Base-by-base conservation (phyloP, 2,797 vertebrate genomes). In the Semaprochilodus insignis region DNA sequence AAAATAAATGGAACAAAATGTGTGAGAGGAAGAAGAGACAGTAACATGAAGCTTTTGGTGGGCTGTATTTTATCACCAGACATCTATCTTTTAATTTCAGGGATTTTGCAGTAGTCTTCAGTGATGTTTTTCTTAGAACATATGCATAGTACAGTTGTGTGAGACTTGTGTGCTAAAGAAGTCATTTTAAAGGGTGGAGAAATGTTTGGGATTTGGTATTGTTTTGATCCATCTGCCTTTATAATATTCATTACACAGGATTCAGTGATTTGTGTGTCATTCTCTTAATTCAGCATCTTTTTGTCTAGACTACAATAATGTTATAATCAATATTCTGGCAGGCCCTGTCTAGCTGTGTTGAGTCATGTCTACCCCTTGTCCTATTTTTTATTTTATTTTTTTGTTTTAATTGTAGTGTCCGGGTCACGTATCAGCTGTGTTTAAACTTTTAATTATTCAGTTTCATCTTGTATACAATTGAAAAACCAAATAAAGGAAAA, bases 401-500 rank as follows among this genome's bases (percentile, higher is more conserved):
- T 76, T 84, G 88, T 91, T 92, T 89, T 62, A 89, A 87, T 88
- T 90, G 84, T 89, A 91, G 90, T 90, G 85, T 91, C 86, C 87
- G 83, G 88, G 87, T 92, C 89, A 88, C 89, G 88, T 88, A 91
- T 87, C 86, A 89, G 88, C 70, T 81, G 72, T 71, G 52, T 81
- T 86, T 21, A 90, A 87, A 89, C 83, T 91, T 91, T 92, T 84
- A 92, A 90, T 93, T 91, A 92, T 92, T 92, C 92, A 87, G 88
- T 93, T 94, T 93, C 91, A 92, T 93, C 93, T 95, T 95, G 93
- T 94, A 95, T 92, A 90, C 88, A 91, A 92, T 94, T 94, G 93
- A 78, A 92, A 94, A 95, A 93, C 86, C 89, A 91, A 91, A 93
- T 94, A 95, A 95, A 95, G 92, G 92, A 90, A 82, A 88, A 92